phyloP scores from a whole-genome alignment of 2,113 vertebrate genomes.

The Chelonoidis abingdonii region DNA sequence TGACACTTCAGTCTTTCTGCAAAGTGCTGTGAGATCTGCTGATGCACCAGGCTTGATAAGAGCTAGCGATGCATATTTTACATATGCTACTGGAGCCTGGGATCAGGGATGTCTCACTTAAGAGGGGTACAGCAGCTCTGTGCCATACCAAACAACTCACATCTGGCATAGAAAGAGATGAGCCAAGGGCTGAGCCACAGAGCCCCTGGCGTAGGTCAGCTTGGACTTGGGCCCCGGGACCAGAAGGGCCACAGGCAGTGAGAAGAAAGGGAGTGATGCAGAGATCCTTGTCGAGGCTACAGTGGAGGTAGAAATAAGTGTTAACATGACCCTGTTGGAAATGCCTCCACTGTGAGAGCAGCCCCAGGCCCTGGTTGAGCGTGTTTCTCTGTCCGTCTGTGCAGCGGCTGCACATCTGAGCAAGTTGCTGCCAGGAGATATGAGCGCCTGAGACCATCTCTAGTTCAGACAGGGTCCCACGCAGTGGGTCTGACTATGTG shows the following conservation, averaged over 20 bases:
- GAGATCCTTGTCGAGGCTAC: background rate
- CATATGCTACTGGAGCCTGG: background rate
- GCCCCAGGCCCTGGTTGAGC: background rate
- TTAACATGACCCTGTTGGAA: background rate
- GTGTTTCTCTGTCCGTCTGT: background rate
- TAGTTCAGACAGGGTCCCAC: background rate
- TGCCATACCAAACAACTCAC: background rate
- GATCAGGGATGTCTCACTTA: background rate
- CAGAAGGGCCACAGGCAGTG: background rate
- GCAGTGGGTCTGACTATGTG: background rate
- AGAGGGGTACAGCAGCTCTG: background rate
- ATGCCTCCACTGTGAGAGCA: background rate
- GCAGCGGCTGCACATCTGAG: background rate
- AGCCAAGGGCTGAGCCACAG: background rate
- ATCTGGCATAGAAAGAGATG: background rate
- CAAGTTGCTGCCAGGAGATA: background rate
- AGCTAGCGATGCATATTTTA: background rate
- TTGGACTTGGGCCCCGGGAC: too few relatives aligned
- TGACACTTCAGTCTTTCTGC: background rate
- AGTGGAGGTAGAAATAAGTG: background rate
- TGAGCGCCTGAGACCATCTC: background rate
- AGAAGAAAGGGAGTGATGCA: background rate
- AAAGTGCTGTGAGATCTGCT: too few relatives aligned
- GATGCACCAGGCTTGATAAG: too few relatives aligned
- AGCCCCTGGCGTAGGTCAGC: too few relatives aligned